Conservation (phyloP, 2,797 vertebrate species). For the Lacerta bilineata region DNA sequence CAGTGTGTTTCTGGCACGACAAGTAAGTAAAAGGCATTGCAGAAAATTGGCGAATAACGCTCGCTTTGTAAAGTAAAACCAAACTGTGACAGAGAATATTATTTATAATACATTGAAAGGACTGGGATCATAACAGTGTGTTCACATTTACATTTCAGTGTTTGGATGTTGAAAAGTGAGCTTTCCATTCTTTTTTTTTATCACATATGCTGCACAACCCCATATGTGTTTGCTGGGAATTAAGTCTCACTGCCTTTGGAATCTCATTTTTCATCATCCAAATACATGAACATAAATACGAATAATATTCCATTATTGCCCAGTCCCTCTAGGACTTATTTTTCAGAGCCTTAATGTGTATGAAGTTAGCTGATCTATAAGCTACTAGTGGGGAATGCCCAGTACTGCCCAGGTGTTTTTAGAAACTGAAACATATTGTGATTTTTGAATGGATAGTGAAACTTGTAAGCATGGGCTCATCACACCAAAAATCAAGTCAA, state of each 20-base stretch:
- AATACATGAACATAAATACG: too few relatives aligned
- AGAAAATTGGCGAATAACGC: not conserved
- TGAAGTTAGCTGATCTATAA: not conserved
- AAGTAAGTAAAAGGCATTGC: not conserved
- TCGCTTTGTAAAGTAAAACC: not conserved
- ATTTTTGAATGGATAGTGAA: too few relatives aligned
- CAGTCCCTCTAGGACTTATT: not conserved
- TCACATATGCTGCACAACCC: not conserved
- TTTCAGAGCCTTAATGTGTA: not conserved
- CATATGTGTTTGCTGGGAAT: not conserved
- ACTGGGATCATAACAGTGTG: not conserved
- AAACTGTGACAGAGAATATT: not conserved
- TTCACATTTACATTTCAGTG: not conserved
- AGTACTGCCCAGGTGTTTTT: too few relatives aligned
- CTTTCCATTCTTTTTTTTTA: not conserved
- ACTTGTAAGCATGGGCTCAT: too few relatives aligned
- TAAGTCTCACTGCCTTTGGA: not conserved
- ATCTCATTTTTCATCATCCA: too few relatives aligned
- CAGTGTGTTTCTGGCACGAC: not conserved
- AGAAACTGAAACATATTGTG: too few relatives aligned
- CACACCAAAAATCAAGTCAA: too few relatives aligned
- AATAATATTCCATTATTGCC: too few relatives aligned
- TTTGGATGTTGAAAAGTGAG: not conserved
- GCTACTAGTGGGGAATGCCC: not conserved
- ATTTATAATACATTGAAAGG: not conserved